Conservation (phyloP, 2,113 vertebrate genomes). For the Stomatorhinus ivindoensis region DNA sequence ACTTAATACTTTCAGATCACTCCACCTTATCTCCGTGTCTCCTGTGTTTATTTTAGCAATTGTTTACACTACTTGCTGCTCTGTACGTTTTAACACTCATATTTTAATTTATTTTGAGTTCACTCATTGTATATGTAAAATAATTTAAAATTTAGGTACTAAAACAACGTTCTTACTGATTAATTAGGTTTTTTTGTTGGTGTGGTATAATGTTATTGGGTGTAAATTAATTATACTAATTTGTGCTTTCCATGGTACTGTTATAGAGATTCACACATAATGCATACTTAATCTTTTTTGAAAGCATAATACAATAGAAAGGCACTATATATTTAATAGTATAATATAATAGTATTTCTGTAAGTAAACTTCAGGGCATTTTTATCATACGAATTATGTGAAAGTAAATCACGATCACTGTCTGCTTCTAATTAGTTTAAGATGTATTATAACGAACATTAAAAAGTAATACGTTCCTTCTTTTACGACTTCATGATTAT, state of each 20-base stretch:
- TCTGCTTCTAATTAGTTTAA: not conserved
- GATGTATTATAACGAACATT: not conserved
- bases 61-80: conserved; percentile 45
- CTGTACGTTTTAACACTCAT: conserved; percentile 32
- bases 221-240: not conserved
- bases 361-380: not conserved
- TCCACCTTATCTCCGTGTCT: not conserved
- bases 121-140: conserved; percentile 16
- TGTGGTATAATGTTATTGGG: not conserved
- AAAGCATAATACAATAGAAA: not conserved
- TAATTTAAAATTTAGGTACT: not conserved
- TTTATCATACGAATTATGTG: not conserved
- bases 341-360: not conserved
- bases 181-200: not conserved
- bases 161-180: not conserved
- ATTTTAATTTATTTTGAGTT: conserved; percentile 43
- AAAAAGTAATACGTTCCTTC: not conserved
- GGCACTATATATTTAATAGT: too few species aligned
- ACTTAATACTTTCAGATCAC: not conserved
- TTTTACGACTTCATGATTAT: not conserved
- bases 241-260: not conserved
- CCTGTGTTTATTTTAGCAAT: conserved; percentile 22
- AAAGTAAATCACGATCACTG: not conserved
- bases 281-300: not conserved
- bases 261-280: not conserved